Conservation (phyloP, 2,888 invertebrate genomes). For the Reticulitermes lucifugus region DNA sequence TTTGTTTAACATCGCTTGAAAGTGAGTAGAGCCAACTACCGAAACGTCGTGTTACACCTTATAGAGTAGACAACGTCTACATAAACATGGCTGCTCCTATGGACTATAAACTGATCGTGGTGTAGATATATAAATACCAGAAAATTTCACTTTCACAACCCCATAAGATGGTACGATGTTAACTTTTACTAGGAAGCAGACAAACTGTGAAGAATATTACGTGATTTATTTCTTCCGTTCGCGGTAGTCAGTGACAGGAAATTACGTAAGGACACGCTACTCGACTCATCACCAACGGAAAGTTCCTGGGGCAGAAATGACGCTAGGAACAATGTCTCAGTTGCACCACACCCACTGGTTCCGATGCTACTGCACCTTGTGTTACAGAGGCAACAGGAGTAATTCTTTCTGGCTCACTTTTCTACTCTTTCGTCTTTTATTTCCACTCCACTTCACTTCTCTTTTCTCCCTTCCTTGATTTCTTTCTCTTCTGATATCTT, state of each 20-base stretch:
- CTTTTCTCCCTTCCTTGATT: too few species aligned
- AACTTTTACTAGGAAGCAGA: background rate
- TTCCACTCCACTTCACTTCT: too few species aligned
- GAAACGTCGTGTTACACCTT: too few species aligned
- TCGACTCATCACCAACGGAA: background rate
- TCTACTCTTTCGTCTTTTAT: too few species aligned
- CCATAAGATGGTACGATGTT: background rate
- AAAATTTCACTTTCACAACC: background rate
- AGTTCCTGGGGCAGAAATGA: background rate
- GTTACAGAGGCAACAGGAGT: too few species aligned
- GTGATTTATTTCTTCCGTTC: background rate
- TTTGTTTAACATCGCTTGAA: too few species aligned
- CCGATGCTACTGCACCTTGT: too few species aligned
- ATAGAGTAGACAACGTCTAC: too few species aligned
- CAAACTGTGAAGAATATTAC: background rate
- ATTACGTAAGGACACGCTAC: background rate
- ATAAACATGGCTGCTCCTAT: too few species aligned
- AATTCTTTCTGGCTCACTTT: too few species aligned
- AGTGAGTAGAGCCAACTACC: too few species aligned
- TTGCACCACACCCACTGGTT: background rate
- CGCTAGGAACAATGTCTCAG: background rate
- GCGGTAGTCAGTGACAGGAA: background rate
- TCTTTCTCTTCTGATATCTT: too few species aligned
- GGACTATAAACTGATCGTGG: background rate
- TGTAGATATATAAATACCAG: background rate